Evolutionary conservation across 1,140 invertebrate genomes (phyloP).

Genomic region (Eueides isabella): DNA sequence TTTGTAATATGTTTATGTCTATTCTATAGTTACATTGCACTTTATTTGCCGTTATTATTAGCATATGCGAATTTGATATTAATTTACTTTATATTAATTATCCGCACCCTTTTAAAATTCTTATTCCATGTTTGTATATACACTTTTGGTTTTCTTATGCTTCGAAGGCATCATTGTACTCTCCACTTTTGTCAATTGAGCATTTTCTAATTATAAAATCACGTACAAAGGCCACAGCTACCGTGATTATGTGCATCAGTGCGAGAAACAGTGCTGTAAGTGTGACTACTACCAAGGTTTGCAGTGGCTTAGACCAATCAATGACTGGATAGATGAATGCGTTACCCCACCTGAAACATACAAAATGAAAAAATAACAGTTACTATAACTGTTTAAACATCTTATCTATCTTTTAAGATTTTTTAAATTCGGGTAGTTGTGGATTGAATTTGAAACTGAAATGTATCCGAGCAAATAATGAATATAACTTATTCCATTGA

Average conservation of each 20-base stretch:
- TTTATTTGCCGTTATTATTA: neutral
- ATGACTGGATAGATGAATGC: slow-evolving; percentile 86
- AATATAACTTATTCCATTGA: too few relatives aligned
- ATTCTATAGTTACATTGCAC: slow-evolving; percentile 17
- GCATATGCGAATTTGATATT: neutral
- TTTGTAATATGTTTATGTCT: neutral
- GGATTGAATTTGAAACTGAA: too few relatives aligned
- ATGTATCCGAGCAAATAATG: too few relatives aligned
- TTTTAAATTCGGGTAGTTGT: neutral
- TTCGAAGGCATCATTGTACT: slow-evolving; percentile 66
- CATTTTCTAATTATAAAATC: slow-evolving; percentile 54
- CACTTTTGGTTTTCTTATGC: slow-evolving; percentile 20
- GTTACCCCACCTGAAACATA: slow-evolving; percentile 68
- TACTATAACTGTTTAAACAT: too few relatives aligned
- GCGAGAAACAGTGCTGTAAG: slow-evolving; percentile 69
- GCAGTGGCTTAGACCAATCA: slow-evolving; percentile 84
- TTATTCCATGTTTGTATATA: neutral
- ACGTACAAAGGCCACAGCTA: slow-evolving; percentile 54
- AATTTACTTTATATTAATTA: neutral
- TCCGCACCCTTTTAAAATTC: neutral
- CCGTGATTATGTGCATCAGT: slow-evolving; percentile 65
- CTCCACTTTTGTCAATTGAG: slow-evolving; percentile 47
- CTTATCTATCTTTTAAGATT: too few relatives aligned
- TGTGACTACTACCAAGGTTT: slow-evolving; percentile 64
- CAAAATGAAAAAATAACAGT: neutral